These are phyloP conservation scores for Drosophila miranda DNA, from an alignment of 1,140 invertebrate species.

Conservation along the genomic window DNA sequence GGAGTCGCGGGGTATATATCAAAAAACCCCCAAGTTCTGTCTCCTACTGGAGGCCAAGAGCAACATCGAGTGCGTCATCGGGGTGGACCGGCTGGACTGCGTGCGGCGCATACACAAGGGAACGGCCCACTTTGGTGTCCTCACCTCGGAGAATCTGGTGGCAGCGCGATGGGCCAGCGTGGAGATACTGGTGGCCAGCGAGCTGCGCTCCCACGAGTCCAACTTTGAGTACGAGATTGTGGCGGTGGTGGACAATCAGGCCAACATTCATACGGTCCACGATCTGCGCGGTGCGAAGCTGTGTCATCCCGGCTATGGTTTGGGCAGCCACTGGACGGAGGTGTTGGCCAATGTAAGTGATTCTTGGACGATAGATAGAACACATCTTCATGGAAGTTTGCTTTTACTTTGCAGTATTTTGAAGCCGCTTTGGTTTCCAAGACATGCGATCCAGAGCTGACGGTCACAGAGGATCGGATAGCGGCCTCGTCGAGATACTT, in stretches of 20 bases:
- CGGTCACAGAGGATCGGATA: constrained; percentile 88
- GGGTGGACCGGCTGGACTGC: constrained; percentile 89
- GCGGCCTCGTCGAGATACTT: constrained; percentile 88
- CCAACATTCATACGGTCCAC: constrained; percentile 82
- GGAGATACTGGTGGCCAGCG: constrained; percentile 87
- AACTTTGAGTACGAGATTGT: constrained; percentile 87
- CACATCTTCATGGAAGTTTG: background rate
- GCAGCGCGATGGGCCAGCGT: constrained; percentile 87
- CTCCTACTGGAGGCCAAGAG: constrained; percentile 84
- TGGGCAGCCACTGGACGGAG: constrained; percentile 86
- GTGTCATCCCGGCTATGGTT: constrained; percentile 89
- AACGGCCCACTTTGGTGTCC: constrained; percentile 91
- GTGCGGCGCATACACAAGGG: constrained; percentile 88
- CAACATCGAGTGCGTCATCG: constrained; percentile 86
- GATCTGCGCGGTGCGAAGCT: constrained; percentile 87
- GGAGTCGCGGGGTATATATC: constrained; percentile 84
- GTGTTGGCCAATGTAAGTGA: constrained; percentile 86
- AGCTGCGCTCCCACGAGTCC: constrained; percentile 84
- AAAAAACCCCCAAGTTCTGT: constrained; percentile 85
- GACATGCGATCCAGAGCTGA: constrained; percentile 86
- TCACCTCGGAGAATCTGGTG: constrained; percentile 91
- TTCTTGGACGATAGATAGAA: no score
- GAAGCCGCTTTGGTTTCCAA: constrained; percentile 87
- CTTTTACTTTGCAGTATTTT: constrained; percentile 85
- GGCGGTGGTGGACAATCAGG: constrained; percentile 86